Evolutionary conservation across 2,113 vertebrate genomes (phyloP), one percentile per base, ranked within the genome.

Genomic region (Passer montanus): DNA sequence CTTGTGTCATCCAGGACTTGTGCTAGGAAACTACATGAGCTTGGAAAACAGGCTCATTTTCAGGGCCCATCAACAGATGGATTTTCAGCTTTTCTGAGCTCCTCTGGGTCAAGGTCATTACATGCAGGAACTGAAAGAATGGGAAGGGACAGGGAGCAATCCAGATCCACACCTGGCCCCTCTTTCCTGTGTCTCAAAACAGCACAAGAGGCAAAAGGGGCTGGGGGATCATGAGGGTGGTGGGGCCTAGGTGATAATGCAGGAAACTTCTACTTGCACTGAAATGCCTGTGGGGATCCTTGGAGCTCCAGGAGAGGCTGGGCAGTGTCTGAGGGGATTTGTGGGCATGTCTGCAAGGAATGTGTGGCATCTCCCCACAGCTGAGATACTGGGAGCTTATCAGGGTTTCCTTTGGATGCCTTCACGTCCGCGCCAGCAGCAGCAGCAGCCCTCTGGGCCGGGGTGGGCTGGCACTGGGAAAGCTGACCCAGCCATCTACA

Each of bases 81-180:
- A 55, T 68, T 84, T 84, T 75, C 43, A 72, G 21, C 11, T 87
- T 52, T 52, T 41, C 2, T 24, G 24, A 1, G 1, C 50, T 87
- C 24, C 9, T 75, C 52, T 63, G 13, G 4, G 13, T 55, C 58
- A 35, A 1, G 43, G 19, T 7, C 7, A 63, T 93, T 47, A 59
- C 16, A 50, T 0, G 0, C 4, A 55, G 30, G 18, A 78, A 31
- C 21, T 4, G 9, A 31, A 28, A 31, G n/a, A 30, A 41, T 28
- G 5, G 13, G 11, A 81, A 74, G 26, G 15, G 37, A 5, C 37
- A 49, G 5, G 15, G 7, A 69, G 4, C 4, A 35, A 47, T 67
- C 8, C 13, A 82, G 27, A 60, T 68, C 46, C 26, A 28, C 12
- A 75, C 5, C 27, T 58, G 14, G 3, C 3, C 3, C 7, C 14